These are phyloP conservation scores for Fundulus diaphanus DNA, from an alignment of 2,797 vertebrate genomes.

Conservation along the genomic window DNA sequence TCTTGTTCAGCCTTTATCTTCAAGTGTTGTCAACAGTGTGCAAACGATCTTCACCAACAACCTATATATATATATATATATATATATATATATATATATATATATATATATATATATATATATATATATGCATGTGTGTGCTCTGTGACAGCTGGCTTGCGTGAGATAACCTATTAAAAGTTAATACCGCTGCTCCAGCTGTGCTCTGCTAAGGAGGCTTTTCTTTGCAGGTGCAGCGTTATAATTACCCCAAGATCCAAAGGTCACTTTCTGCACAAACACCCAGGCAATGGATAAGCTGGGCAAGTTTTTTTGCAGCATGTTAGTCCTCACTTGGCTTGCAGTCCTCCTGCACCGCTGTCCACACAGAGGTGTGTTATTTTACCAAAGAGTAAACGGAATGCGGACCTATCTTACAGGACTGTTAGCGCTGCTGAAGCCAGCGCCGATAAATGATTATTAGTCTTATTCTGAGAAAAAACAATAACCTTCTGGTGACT, in stretches of 20 bases:
- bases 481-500: not conserved
- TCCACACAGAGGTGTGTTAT: not conserved
- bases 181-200: conserved; percentile 1
- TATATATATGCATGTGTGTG: not conserved
- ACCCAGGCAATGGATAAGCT: conserved; percentile 2
- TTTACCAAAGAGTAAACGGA: not conserved
- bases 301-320: not conserved
- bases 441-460: not conserved
- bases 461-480: not conserved
- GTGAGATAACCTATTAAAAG: not conserved
- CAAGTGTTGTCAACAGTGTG: not conserved
- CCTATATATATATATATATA: not conserved
- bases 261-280: conserved; percentile 24
- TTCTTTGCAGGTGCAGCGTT: conserved; percentile 12
- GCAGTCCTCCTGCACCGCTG: not conserved
- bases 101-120: not conserved
- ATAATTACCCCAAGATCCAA: conserved; percentile 15
- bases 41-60: not conserved
- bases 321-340: not conserved
- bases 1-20: not conserved
- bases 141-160: not conserved
- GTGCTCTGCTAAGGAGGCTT: conserved; percentile 5
- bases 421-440: not conserved
- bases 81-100: not conserved
- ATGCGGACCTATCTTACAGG: not conserved